A percentile compares a stretch with the other conserved stretches of the same genome.
Conservation (phyloP, 2,888 invertebrate species). For the Dione vanillae region DNA sequence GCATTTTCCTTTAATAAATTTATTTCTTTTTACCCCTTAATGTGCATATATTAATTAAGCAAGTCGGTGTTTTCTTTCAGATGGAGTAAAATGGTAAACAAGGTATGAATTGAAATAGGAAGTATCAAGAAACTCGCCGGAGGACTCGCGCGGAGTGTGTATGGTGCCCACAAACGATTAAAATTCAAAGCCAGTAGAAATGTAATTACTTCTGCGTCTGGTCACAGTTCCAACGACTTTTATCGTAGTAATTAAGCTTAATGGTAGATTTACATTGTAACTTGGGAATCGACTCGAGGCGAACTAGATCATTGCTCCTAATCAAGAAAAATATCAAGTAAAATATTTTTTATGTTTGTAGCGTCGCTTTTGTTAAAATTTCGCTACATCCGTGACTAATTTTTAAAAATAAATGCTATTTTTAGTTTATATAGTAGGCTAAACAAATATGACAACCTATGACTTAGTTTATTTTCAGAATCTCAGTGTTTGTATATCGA, state of each 20-base stretch:
- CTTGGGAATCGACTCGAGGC: conserved; percentile 42
- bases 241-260: conserved; percentile 77
- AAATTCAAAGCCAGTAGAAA: conserved; percentile 81
- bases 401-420: too few species aligned
- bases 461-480: too few species aligned
- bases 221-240: conserved; percentile 74
- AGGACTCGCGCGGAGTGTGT: conserved; percentile 20
- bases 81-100: conserved; percentile 33
- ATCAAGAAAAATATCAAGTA: conserved; percentile 26
- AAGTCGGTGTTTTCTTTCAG: conserved; percentile 29
- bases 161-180: conserved; percentile 59
- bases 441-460: too few species aligned
- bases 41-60: conserved; percentile 31
- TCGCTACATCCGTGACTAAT: too few species aligned
- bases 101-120: conserved; percentile 39
- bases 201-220: conserved; percentile 77
- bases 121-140: conserved; percentile 35
- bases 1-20: conserved; percentile 3
- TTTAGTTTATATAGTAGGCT: too few species aligned
- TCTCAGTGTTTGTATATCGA: too few species aligned
- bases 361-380: too few species aligned
- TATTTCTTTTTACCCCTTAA: conserved; percentile 16
- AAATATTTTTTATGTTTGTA: background rate
- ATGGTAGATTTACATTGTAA: conserved; percentile 71
- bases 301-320: conserved; percentile 36